Evolutionary conservation across 2,888 invertebrate genomes (phyloP).

Genomic region (Hyles lineata): DNA sequence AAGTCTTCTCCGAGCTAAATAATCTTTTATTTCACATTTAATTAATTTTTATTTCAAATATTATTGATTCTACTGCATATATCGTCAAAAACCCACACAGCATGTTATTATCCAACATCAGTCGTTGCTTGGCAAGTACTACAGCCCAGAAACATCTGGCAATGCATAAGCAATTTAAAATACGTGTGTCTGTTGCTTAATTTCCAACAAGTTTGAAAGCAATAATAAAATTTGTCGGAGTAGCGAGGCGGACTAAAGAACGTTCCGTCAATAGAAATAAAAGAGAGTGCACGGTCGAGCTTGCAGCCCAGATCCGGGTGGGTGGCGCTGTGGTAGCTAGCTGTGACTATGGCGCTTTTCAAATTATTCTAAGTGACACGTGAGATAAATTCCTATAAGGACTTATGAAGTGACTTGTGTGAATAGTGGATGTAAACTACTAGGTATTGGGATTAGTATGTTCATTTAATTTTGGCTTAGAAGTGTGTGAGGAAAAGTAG

Average conservation of each 20-base stretch:
- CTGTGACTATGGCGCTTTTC: slow-evolving; percentile 31
- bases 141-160: not conserved
- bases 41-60: too few relatives aligned
- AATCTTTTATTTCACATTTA: too few relatives aligned
- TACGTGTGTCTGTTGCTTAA: slow-evolving; percentile 11
- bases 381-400: not conserved
- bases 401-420: too few relatives aligned
- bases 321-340: slow-evolving; percentile 49
- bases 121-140: not conserved
- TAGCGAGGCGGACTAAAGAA: slow-evolving; percentile 50
- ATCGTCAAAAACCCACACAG: not conserved
- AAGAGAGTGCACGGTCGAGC: slow-evolving; percentile 55
- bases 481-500: too few relatives aligned
- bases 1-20: too few relatives aligned
- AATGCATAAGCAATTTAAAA: slow-evolving; percentile 1
- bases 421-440: too few relatives aligned
- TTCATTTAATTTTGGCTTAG: too few relatives aligned
- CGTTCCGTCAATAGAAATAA: slow-evolving; percentile 60
- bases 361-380: not conserved
- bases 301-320: slow-evolving; percentile 46
- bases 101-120: not conserved
- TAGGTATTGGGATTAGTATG: too few relatives aligned
- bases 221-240: slow-evolving; percentile 58
- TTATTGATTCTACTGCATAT: not conserved
- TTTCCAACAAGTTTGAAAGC: slow-evolving; percentile 36